A percentile compares a stretch with the other conserved stretches of the same genome.
Evolutionary conservation across 2,113 vertebrate genomes (phyloP).

Genomic region (Telmatochromis sp.): DNA sequence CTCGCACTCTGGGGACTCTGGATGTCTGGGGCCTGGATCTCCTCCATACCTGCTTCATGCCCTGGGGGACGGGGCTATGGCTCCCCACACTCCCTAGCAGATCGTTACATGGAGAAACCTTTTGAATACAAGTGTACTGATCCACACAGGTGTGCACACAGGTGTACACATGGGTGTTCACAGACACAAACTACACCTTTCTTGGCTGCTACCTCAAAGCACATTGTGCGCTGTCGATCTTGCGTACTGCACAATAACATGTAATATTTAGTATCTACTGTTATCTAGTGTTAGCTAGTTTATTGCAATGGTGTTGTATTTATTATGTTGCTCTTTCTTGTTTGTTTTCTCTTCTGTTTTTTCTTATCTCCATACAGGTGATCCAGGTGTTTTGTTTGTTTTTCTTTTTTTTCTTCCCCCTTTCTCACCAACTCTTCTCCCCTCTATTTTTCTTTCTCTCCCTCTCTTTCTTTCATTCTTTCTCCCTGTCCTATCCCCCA

Average conservation of each 20-base stretch:
- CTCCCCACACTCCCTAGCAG: too few species aligned
- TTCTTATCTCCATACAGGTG: background rate
- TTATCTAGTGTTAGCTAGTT: background rate
- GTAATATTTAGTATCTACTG: accelerated
- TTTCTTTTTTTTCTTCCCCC: background rate
- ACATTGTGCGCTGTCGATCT: accelerated
- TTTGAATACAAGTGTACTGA: too few species aligned
- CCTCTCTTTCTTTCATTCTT: background rate
- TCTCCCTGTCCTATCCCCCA: background rate
- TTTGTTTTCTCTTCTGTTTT: background rate
- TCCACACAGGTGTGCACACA: too few species aligned
- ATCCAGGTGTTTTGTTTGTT: background rate
- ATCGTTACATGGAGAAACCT: too few species aligned
- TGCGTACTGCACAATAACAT: accelerated
- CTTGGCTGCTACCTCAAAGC: too few species aligned
- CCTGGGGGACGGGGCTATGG: too few species aligned
- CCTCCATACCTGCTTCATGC: too few species aligned
- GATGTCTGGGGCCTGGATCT: too few species aligned
- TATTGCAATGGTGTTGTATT: accelerated
- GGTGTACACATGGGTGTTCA: accelerated
- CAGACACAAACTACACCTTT: too few species aligned
- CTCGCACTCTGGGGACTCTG: too few species aligned
- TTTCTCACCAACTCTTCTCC: background rate
- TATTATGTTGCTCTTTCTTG: background rate
- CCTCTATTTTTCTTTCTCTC: background rate